Evolutionary conservation across 1,140 invertebrate species (phyloP).

Genomic region (Pogonognathellus flavescens): DNA sequence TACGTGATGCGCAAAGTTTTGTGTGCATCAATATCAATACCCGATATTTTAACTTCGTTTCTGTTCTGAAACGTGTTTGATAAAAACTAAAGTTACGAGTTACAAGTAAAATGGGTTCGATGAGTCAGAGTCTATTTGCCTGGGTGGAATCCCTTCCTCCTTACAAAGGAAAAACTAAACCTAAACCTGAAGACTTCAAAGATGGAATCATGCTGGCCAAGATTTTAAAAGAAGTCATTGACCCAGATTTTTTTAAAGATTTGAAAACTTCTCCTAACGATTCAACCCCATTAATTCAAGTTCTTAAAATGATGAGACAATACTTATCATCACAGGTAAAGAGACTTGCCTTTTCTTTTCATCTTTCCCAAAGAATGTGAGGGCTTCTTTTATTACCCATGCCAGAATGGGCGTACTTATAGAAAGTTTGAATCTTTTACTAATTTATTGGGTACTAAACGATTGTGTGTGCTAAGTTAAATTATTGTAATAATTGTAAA

Average conservation of each 20-base stretch:
- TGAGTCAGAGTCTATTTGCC: conserved; percentile 58
- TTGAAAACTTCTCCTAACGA: conserved; percentile 56
- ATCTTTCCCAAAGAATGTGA: neutral
- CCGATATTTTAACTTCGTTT: neutral
- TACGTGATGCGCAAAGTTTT: neutral
- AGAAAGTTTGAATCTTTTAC: too few species aligned
- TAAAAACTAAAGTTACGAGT: neutral
- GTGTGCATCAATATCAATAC: neutral
- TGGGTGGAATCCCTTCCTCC: conserved; percentile 63
- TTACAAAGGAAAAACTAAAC: conserved; percentile 27
- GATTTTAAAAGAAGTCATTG: conserved; percentile 65
- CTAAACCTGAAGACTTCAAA: conserved; percentile 59
- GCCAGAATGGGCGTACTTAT: too few species aligned
- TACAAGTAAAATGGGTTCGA: conserved; percentile 56
- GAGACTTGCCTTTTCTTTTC: too few species aligned
- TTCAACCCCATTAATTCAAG: conserved; percentile 60
- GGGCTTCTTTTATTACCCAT: too few species aligned
- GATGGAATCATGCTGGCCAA: conserved; percentile 61
- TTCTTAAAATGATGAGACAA: conserved; percentile 64
- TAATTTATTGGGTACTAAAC: too few species aligned
- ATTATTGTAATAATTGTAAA: too few species aligned
- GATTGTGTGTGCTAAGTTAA: too few species aligned
- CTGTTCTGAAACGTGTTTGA: neutral
- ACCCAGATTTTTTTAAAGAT: conserved; percentile 63
- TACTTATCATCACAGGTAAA: conserved; percentile 64